phyloP scores from a whole-genome alignment of 2,113 vertebrate species.

The Epinephelus cyanopodus region DNA sequence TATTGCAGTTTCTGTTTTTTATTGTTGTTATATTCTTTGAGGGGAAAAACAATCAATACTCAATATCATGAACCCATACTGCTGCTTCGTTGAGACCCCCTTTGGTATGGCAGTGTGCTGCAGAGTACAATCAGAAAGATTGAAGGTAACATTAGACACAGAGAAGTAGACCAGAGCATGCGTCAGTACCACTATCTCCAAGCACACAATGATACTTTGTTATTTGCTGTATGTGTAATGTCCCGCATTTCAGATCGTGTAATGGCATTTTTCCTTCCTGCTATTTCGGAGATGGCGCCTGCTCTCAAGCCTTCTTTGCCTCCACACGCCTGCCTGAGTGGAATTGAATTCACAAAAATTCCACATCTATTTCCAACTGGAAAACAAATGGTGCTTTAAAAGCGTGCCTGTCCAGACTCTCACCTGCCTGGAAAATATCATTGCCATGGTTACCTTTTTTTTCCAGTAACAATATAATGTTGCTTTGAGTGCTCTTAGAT shows the following conservation, averaged over 20 bases:
- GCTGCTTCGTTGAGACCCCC: slow-evolving; percentile 20
- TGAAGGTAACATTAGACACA: slow-evolving; percentile 6
- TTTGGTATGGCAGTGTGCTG: neutral
- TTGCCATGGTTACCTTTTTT: slow-evolving; percentile 72
- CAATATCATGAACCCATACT: slow-evolving; percentile 22
- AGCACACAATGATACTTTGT: slow-evolving; percentile 25
- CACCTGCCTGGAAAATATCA: slow-evolving; percentile 66
- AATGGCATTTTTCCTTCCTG: slow-evolving; percentile 23
- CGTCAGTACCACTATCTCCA: slow-evolving; percentile 4
- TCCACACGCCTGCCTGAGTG: slow-evolving; percentile 37
- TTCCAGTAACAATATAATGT: slow-evolving; percentile 49
- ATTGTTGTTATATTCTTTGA: slow-evolving; percentile 22
- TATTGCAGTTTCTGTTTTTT: slow-evolving; percentile 37
- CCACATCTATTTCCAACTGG: slow-evolving; percentile 48
- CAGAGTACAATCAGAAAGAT: slow-evolving; percentile 40
- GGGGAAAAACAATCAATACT: slow-evolving; percentile 38
- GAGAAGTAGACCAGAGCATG: slow-evolving; percentile 39
- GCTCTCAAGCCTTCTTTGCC: slow-evolving; percentile 36
- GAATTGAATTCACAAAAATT: slow-evolving; percentile 36
- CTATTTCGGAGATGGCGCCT: neutral
- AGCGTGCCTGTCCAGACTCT: slow-evolving; percentile 72
- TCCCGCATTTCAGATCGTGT: slow-evolving; percentile 26
- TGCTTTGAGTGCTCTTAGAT: slow-evolving; percentile 65
- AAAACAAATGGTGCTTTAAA: slow-evolving; percentile 77
- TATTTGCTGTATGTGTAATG: slow-evolving; percentile 34